A percentile compares a stretch with the other conserved stretches of the same genome.
These are phyloP conservation scores for Eulemur coronatus DNA, from an alignment of 2,797 vertebrate genomes.

Conservation along the genomic window DNA sequence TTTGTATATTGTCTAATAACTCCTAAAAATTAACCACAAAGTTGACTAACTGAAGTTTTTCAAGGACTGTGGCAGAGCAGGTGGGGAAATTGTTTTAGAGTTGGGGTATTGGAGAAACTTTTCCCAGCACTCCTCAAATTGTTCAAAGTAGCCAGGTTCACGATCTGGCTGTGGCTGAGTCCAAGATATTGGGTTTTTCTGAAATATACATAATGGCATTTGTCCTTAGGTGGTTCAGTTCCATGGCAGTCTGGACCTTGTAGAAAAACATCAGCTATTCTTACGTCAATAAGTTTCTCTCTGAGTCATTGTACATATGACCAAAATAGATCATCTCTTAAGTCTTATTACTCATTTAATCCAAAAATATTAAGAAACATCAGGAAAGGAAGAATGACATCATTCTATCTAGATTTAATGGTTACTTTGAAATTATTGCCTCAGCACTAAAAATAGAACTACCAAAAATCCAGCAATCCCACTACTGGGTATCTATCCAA, in stretches of 20 bases:
- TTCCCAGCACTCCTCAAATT: neutral
- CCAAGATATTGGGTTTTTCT: neutral
- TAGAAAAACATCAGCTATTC: neutral
- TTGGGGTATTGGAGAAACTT: neutral
- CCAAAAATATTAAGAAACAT: neutral
- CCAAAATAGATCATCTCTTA: neutral
- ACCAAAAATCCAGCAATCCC: neutral
- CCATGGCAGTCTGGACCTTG: neutral
- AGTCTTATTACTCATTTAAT: neutral
- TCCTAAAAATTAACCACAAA: neutral
- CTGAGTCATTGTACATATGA: neutral
- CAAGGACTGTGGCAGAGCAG: neutral
- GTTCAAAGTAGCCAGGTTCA: neutral
- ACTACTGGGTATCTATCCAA: neutral
- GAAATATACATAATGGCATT: neutral
- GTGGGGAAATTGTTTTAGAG: neutral
- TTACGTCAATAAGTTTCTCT: neutral
- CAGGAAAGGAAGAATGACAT: neutral
- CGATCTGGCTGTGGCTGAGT: neutral
- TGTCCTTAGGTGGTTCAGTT: neutral
- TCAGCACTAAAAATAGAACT: neutral
- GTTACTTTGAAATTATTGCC: neutral
- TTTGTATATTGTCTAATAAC: neutral
- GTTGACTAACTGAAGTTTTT: neutral
- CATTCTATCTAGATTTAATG: neutral